Evolutionary conservation across 2,797 vertebrate species (phyloP), one percentile per base, ranked within the genome.

Genomic region (Pseudochirops corinnae): DNA sequence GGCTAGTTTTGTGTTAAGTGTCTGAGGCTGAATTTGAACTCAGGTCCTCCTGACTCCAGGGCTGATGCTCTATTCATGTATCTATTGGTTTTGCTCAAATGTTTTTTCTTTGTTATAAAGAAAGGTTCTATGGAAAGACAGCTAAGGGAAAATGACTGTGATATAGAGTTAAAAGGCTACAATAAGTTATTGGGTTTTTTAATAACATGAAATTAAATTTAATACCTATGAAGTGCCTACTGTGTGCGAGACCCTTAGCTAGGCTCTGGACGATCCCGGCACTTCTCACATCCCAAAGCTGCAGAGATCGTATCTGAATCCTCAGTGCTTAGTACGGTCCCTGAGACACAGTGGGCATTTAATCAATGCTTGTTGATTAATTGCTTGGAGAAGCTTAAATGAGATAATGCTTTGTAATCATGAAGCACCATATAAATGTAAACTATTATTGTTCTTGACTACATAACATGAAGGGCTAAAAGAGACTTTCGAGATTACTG

Each of bases 181-280:
- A 67, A 74, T 39, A 46, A 46, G 74, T 82, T 82, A 29, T 26
- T 46, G 6, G 33, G 33, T n/a, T 39, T 39, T 46, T 26, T 82
- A 26, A 62, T 39, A n/a, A 67, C 14, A 67, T 67, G 46, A 24
- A 46, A 82, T 46, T 82, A 82, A 82, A 82, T 46, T 46, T 39
- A 82, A 46, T 11, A 46, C 21, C n/a, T 46, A 24, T 82, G 39
- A 82, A 82, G 39, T 13, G 24, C 2, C 29, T 39, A 39, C n/a
- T 21, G 39, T 7, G 16, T 21, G n/a, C 2, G 21, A 7, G n/a
- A 18, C 1, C 0, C 16, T 39, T 3, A 33, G 11, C 12, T 33
- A 31, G 60, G 29, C 4, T 29, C 7, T 4, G 67, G n/a, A 74
- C 21, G 0, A 21, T 39, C 67, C n/a, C 67, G 9, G 39, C n/a